These are phyloP conservation scores for Cinclus mexicanus DNA, from an alignment of 2,113 vertebrate genomes.

Conservation along the genomic window DNA sequence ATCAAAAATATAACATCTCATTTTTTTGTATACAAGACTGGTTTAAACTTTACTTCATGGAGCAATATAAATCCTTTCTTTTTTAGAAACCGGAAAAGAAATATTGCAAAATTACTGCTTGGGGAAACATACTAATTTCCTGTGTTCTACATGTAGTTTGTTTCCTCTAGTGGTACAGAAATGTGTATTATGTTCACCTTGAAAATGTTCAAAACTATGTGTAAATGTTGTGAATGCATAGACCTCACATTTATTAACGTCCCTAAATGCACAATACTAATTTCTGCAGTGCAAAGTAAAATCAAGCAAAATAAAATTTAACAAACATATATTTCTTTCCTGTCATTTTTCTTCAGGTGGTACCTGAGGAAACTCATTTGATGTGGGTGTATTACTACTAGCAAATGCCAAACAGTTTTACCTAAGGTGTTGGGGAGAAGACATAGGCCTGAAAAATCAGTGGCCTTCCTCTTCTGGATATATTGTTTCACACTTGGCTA, in stretches of 20 bases:
- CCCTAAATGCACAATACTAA: not conserved
- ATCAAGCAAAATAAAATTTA: not conserved
- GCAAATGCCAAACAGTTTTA: not conserved
- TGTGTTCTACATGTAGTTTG: not conserved
- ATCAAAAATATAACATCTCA: not conserved
- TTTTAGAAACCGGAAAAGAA: conserved; percentile 5
- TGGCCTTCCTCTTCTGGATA: not conserved
- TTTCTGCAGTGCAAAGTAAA: not conserved
- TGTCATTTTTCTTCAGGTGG: not conserved
- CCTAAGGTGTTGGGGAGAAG: not conserved
- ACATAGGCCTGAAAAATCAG: not conserved
- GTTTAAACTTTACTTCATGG: conserved; percentile 23
- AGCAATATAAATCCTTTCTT: conserved; percentile 1
- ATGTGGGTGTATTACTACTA: not conserved
- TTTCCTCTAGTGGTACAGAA: not conserved
- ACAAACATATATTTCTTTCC: not conserved
- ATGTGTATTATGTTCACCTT: not conserved
- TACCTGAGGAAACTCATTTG: not conserved
- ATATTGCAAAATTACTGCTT: conserved; percentile 1
- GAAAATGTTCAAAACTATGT: not conserved
- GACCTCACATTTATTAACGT: not conserved
- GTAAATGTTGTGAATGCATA: not conserved
- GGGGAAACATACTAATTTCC: conserved; percentile 34
- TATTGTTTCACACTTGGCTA: not conserved
- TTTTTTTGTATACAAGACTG: not conserved